Evolutionary conservation across 2,113 vertebrate species (phyloP), one percentile per base, ranked within the genome.

Genomic region (Agapornis roseicollis): DNA sequence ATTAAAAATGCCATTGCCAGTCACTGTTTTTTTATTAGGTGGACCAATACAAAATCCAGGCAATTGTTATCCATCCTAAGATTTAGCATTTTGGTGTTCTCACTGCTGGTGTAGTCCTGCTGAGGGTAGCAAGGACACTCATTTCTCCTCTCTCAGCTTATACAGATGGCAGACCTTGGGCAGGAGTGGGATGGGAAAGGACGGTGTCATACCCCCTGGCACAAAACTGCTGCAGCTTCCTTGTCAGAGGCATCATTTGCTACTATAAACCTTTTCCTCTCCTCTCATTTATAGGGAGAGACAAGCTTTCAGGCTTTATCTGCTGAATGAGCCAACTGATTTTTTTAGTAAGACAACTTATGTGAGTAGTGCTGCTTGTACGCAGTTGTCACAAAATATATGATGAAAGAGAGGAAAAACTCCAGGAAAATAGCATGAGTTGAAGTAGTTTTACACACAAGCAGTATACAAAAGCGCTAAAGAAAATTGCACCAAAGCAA

Each of bases 261-360:
- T 84, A 35, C 86, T 90, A 5, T 68, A 90, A 95, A 89, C 52
- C 56, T 78, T 60, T 52, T 74, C 61, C 16, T 77, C 69, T 56
- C 28, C 56, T 35, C 44, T 68, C 0, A 0, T 47, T 90, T 86
- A 79, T 81, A 64, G 44, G 50, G 77, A 94, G 47, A 89, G 91
- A 93, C 83, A 90, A 71, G 80, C 86, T 94, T 85, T 95, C 84
- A 69, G 93, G 47, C 65, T 92, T 74, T 1, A 14, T 79, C 83
- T 60, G 35, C 64, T 64, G 93, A 56, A n/a, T 35, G 55, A 71
- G 68, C 74, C 50, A 31, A 55, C 68, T 60, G 60, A 81, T 53
- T 33, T 64, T 85, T 74, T 84, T 55, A 49, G 52, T 79, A 79
- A 76, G 77, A 46, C 35, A 53, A 78, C 61, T 94, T 88, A 39